Percentiles rank a stretch among this genome's conserved stretches.
Conservation (phyloP, 2,888 invertebrate species). For the Notodonta dromedarius region DNA sequence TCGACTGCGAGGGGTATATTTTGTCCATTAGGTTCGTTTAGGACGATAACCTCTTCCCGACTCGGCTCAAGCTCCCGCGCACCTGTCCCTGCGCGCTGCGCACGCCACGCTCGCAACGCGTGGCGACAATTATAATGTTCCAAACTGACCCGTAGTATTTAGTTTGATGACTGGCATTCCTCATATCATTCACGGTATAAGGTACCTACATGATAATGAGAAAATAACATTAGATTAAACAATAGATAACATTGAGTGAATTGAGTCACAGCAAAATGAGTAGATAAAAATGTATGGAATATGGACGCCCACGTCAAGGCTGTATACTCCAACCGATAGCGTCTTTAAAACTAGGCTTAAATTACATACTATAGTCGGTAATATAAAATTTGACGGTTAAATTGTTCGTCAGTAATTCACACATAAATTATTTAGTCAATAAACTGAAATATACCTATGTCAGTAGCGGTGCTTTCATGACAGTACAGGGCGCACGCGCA, state of each 20-base stretch:
- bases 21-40: too few species aligned
- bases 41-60: too few species aligned
- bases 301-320: slow-evolving; percentile 2
- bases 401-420: slow-evolving; percentile 1
- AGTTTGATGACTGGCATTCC: too few species aligned
- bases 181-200: too few species aligned
- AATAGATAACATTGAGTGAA: background rate
- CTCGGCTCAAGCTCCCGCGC: too few species aligned
- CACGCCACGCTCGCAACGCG: too few species aligned
- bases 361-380: background rate
- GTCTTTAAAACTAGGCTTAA: slow-evolving; percentile 1
- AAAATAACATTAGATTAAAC: background rate
- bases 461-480: background rate
- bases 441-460: background rate
- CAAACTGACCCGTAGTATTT: too few species aligned
- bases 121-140: too few species aligned
- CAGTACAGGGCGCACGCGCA: background rate
- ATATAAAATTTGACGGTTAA: background rate
- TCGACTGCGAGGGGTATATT: too few species aligned
- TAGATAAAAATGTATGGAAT: background rate
- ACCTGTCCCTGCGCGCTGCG: too few species aligned
- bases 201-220: background rate
- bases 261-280: background rate
- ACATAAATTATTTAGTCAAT: background rate
- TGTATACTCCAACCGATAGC: background rate